These are phyloP conservation scores for Eupithecia exiguata DNA, from an alignment of 2,888 invertebrate genomes.

Conservation along the genomic window DNA sequence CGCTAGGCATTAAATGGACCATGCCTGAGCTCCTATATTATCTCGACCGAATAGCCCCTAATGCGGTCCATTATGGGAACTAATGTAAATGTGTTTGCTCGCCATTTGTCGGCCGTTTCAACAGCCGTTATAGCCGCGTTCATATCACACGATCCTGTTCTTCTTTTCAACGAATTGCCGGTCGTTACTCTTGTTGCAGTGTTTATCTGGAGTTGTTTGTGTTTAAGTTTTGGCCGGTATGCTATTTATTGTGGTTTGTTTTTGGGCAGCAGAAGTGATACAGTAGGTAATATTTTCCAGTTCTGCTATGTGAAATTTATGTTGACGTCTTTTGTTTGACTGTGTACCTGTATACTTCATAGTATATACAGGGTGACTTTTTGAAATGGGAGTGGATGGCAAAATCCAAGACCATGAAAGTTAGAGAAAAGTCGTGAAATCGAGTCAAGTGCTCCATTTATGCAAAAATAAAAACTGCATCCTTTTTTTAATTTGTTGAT, in stretches of 20 bases:
- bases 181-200: slow-evolving; percentile 19
- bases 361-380: too few species aligned
- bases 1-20: slow-evolving; percentile 34
- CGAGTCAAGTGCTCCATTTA: too few species aligned
- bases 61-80: slow-evolving; percentile 73
- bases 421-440: too few species aligned
- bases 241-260: neutral
- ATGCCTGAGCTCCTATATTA: slow-evolving; percentile 40
- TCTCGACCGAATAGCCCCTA: slow-evolving; percentile 52
- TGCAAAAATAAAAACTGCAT: too few species aligned
- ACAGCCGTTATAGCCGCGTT: slow-evolving; percentile 31
- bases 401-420: too few species aligned
- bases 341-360: too few species aligned
- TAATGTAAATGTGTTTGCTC: slow-evolving; percentile 75
- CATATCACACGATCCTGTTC: slow-evolving; percentile 27
- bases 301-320: neutral
- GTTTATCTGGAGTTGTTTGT: slow-evolving; percentile 14
- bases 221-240: slow-evolving; percentile 4
- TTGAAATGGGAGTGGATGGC: too few species aligned
- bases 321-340: neutral
- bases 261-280: neutral
- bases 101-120: slow-evolving; percentile 59
- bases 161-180: slow-evolving; percentile 29
- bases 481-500: too few species aligned
- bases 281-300: neutral